Conservation (phyloP, 2,797 vertebrate genomes). For the Lagodon rhomboides region DNA sequence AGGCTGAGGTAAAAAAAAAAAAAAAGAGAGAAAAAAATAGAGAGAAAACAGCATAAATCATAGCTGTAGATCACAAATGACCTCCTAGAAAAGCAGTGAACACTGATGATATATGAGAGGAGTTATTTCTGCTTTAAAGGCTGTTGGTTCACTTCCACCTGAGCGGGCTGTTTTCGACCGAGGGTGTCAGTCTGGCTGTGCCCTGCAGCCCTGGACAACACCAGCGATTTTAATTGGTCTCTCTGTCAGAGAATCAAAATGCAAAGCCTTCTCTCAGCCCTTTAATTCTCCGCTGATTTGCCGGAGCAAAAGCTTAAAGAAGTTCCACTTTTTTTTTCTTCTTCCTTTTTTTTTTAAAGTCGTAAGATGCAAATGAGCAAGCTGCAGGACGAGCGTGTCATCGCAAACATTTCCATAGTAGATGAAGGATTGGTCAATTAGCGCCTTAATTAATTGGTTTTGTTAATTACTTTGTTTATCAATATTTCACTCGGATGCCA, state of each 20-base stretch:
- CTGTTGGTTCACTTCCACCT: slow-evolving; percentile 55
- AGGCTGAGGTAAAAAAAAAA: background rate
- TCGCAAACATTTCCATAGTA: slow-evolving; percentile 26
- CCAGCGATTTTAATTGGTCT: slow-evolving; percentile 77
- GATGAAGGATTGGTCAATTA: slow-evolving; percentile 24
- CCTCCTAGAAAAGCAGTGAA: slow-evolving; percentile 29
- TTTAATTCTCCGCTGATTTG: slow-evolving; percentile 72
- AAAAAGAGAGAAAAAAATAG: no score
- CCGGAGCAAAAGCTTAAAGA: slow-evolving; percentile 51
- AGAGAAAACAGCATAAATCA: slow-evolving; percentile 39
- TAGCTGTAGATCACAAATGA: slow-evolving; percentile 33
- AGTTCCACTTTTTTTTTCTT: slow-evolving; percentile 37
- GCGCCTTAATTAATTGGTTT: slow-evolving; percentile 23
- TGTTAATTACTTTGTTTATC: slow-evolving; percentile 18
- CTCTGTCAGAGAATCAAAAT: slow-evolving; percentile 72
- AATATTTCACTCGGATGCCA: background rate
- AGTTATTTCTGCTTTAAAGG: slow-evolving; percentile 56
- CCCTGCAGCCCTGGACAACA: slow-evolving; percentile 71
- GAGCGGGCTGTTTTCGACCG: slow-evolving; percentile 49
- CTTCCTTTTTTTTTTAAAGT: slow-evolving; percentile 35
- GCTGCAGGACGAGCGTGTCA: slow-evolving; percentile 23
- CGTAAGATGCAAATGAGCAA: slow-evolving; percentile 62
- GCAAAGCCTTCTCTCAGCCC: slow-evolving; percentile 62
- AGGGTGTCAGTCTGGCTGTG: slow-evolving; percentile 67
- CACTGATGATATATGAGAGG: slow-evolving; percentile 49